phyloP scores from a whole-genome alignment of 2,113 vertebrate species.

The Regulus satrapa region DNA sequence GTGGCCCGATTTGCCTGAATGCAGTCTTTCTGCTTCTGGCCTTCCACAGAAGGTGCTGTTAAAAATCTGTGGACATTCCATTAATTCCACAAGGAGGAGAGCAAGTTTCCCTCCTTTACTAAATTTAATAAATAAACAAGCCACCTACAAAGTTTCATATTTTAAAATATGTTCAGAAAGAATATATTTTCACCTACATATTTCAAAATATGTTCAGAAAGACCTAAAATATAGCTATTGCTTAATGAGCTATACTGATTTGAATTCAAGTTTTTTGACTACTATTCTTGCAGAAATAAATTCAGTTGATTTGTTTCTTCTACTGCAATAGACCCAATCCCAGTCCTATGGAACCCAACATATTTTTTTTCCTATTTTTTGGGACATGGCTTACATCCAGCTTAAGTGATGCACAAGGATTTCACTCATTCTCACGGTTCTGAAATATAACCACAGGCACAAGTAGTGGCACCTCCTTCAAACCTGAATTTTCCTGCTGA shows the following conservation, averaged over 20 bases:
- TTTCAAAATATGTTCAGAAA: not conserved
- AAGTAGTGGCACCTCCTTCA: not conserved
- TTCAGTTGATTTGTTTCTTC: not conserved
- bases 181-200: too few relatives aligned
- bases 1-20: not conserved
- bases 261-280: not conserved
- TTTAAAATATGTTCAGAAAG: not conserved
- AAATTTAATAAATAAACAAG: not conserved
- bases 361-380: not conserved
- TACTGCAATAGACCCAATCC: not conserved
- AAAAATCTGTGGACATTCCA: not conserved
- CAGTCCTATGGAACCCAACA: not conserved
- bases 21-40: not conserved
- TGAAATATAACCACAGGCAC: not conserved
- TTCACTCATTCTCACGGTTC: not conserved
- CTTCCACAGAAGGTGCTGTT: not conserved
- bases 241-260: not conserved
- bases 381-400: not conserved
- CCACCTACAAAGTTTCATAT: not conserved
- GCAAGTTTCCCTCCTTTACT: not conserved
- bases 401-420: not conserved
- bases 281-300: not conserved
- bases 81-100: not conserved
- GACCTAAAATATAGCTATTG: not conserved
- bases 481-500: not conserved